A percentile compares a stretch with the other conserved stretches of the same genome.
These are phyloP conservation scores for Caerostris extrusa DNA, from an alignment of 1,140 invertebrate species.

Conservation along the genomic window DNA sequence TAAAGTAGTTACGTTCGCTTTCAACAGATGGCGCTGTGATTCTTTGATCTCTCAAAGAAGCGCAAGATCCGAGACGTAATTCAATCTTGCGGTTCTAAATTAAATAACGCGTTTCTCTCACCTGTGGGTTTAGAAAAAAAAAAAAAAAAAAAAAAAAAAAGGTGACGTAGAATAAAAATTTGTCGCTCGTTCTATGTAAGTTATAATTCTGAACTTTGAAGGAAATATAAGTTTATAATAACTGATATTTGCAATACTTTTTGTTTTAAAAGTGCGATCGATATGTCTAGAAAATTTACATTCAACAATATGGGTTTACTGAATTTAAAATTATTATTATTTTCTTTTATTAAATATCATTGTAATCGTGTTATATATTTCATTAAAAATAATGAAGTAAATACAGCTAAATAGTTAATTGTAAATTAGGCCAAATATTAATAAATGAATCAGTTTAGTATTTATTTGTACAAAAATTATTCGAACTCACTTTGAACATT, in stretches of 20 bases:
- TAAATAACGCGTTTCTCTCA: background rate
- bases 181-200: no score
- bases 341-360: no score
- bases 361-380: no score
- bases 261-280: background rate
- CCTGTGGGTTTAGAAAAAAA: background rate
- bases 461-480: no score
- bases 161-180: no score
- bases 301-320: no score
- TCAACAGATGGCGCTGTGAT: constrained; percentile 6
- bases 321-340: no score
- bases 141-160: background rate
- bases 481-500: no score
- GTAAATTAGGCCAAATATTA: no score
- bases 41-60: background rate
- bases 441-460: no score
- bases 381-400: no score
- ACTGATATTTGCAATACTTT: background rate
- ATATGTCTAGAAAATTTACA: background rate
- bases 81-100: constrained; percentile 3
- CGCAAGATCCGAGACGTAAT: background rate
- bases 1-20: background rate
- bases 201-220: background rate
- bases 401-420: no score
- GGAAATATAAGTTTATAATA: background rate